Percentiles rank a stretch among this genome's conserved stretches.
Evolutionary conservation across 2,797 vertebrate genomes (phyloP).

Genomic region (Crenuchus spilurus): DNA sequence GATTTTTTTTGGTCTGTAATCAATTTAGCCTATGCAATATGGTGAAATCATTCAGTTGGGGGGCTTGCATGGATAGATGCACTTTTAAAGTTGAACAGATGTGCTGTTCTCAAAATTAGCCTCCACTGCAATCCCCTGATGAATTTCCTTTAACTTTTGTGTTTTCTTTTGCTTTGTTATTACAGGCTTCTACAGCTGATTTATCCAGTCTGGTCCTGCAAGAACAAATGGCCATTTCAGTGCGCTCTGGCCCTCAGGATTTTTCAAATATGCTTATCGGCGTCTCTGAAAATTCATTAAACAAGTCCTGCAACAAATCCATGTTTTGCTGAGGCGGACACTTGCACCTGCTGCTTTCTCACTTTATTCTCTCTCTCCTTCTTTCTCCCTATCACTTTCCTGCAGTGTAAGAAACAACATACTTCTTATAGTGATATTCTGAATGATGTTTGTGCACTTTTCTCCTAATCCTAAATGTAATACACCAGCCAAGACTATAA

Average conservation of each 20-base stretch:
- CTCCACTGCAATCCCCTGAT: not conserved
- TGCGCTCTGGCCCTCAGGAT: not conserved
- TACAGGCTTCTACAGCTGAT: not conserved
- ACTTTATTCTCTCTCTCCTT: not conserved
- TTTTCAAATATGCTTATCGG: slow-evolving; percentile 5
- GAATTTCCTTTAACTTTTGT: not conserved
- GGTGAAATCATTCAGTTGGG: not conserved
- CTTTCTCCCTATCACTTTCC: not conserved
- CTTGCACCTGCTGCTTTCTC: not conserved
- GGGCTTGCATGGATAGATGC: not conserved
- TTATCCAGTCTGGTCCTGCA: not conserved
- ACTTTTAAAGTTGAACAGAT: slow-evolving; percentile 1
- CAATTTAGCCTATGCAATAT: not conserved
- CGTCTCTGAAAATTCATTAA: slow-evolving; percentile 22
- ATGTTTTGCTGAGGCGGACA: not conserved
- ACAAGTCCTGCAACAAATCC: slow-evolving; percentile 18
- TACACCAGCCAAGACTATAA: not conserved
- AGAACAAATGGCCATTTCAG: not conserved
- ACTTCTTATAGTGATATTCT: not conserved
- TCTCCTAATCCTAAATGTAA: not conserved
- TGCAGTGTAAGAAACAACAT: not conserved
- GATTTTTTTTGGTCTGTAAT: not conserved
- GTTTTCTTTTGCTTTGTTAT: slow-evolving; percentile 2
- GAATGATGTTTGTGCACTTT: not conserved
- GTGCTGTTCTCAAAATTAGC: not conserved